phyloP scores from a whole-genome alignment of 2,797 vertebrate genomes.

The Neopelma chrysocephalum region DNA sequence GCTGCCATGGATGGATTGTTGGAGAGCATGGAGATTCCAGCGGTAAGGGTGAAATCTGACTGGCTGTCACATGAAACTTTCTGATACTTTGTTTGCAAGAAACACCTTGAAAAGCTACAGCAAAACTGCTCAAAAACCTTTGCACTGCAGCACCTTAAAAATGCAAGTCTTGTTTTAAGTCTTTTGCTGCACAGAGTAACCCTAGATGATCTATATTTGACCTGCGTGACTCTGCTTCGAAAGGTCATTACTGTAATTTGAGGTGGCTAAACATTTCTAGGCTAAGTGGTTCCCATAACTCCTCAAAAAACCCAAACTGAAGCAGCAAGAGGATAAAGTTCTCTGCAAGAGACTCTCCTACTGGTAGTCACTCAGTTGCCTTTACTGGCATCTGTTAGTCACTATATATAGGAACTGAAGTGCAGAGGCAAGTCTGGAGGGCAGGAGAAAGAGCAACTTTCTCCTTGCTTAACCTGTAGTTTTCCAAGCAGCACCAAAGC shows the following conservation, averaged over 20 bases:
- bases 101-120: not conserved
- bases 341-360: not conserved
- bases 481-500: not conserved
- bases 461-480: not conserved
- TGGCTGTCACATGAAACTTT: not conserved
- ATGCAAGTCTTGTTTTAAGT: not conserved
- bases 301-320: not conserved
- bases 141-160: not conserved
- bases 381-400: not conserved
- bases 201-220: conserved; percentile 68
- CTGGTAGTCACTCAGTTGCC: not conserved
- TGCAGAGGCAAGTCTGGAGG: not conserved
- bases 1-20: conserved; percentile 94
- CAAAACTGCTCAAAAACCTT: not conserved
- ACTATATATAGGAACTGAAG: not conserved
- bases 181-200: conserved; percentile 28
- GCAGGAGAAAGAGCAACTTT: not conserved
- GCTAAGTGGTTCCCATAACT: conserved; percentile 19
- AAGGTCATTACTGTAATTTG: conserved; percentile 64
- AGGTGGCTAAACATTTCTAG: conserved; percentile 6
- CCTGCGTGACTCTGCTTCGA: conserved; percentile 8
- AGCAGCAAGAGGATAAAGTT: conserved; percentile 6
- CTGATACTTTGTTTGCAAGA: not conserved
- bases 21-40: conserved; percentile 98
- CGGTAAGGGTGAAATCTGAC: conserved; percentile 77